Evolutionary conservation across 2,797 vertebrate species (phyloP), one percentile per base, ranked within the genome.

Genomic region (Tragopan temminckii): DNA sequence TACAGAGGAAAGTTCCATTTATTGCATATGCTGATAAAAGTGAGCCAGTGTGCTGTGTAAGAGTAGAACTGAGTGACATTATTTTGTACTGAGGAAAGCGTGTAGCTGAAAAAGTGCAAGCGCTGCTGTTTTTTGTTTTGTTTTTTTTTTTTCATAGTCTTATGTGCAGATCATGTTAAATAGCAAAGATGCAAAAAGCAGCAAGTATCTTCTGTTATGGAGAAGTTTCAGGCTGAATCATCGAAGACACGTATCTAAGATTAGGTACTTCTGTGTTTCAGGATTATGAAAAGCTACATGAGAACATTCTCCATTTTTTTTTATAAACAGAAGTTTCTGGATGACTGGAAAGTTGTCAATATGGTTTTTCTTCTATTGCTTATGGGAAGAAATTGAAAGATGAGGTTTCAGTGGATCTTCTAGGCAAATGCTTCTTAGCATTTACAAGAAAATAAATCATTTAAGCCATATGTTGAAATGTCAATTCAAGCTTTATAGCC

Each of bases 221-320:
- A 80, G 80, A 91, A 86, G 40, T 94, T 74, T 61, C 61, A 33
- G 61, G n/a, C 8, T 83, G 78, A 91, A 61, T 86, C 77, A 82
- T 45, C 38, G 43, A 88, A 82, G 78, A 61, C 35, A 46, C 16
- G 9, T 50, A 59, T 12, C 42, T 86, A 68, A 87, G 91, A 91
- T 78, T 57, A 88, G 45, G 61, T 76, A 20, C 7, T 57, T 88
- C 13, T 92, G 62, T 85, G 10, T 85, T 95, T 84, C n/a, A 48
- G 9, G 19, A 52, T 74, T 81, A 55, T 74, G 23, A 80, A 43
- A 88, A 95, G 29, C 43, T 75, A 59, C 4, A 16, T 69, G 70
- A 68, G 67, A 76, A 67, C 4, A 50, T 88, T 67, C 19, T 77
- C 43, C 92, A 33, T 31, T 46, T 82, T 79, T 79, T 67, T 77